Base-by-base conservation (phyloP, 2,797 vertebrate species). In the Thalassophryne amazonica region DNA sequence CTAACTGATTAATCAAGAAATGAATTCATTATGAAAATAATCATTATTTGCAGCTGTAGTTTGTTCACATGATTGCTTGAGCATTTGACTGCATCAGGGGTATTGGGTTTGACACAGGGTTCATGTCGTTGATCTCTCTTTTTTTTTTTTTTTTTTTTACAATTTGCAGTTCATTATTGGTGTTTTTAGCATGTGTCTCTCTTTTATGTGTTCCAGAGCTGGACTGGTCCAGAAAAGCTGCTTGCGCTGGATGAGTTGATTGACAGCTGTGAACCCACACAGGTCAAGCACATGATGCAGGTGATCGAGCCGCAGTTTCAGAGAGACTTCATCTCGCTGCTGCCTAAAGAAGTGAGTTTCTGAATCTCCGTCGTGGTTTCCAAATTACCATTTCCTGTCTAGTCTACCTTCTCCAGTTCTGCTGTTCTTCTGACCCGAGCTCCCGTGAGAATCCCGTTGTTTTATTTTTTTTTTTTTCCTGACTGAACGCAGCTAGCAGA, bases 211-310 rank as follows among this genome's bases (percentile, higher is more conserved):
- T 83, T 85, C 14, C 87, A 99, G 97, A 99, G 96, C 91, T 99
- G 97, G 97, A 98, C 94, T 43, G 97, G 97, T 84, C 94, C 97
- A 57, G 97, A 99, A 86, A 99, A 98, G 86, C 90, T 99, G 80
- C 93, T 99, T 89, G 97, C 97, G 64, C 91, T 99, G 92, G 97
- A 99, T 88, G 97, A 99, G 88, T 88, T 99, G 80, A 99, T 99
- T 60, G 97, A 99, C 83, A 98, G 96, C 89, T 99, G 97, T 75
- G 97, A 99, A 81, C 97, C 97, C 73, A 98, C 97, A 22, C 97
- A 99, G 92, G 97, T 99, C 60, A 99, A 99, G 88, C 97, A 99
- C 81, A 99, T 99, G 96, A 99, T 99, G 97, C 97, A 99, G 92
- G 97, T 99, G 85, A 99, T 99, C 73, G 97, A 99, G 86, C 97